phyloP scores from a whole-genome alignment of 2,797 vertebrate genomes.

The Halcyon leucocephala region DNA sequence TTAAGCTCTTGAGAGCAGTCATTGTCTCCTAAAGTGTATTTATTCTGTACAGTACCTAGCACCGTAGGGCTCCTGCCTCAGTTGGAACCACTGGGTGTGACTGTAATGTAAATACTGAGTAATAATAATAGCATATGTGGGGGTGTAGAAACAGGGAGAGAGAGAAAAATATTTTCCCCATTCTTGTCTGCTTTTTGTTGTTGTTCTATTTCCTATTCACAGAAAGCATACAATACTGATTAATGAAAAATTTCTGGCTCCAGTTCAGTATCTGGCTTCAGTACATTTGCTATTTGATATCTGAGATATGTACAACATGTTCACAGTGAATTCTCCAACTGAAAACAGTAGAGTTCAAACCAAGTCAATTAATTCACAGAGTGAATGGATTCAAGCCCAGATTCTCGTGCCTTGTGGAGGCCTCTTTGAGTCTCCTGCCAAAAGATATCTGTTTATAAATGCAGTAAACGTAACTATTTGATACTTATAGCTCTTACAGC shows the following conservation, averaged over 20 bases:
- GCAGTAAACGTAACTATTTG: conserved; percentile 80
- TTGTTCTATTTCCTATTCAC: conserved; percentile 81
- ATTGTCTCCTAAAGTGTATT: conserved; percentile 47
- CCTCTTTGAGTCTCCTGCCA: conserved; percentile 84
- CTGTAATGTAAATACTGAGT: conserved; percentile 71
- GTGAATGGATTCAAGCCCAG: conserved; percentile 87
- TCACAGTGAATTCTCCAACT: conserved; percentile 90
- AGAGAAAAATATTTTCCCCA: conserved; percentile 77
- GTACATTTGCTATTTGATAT: conserved; percentile 87
- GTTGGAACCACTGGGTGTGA: conserved; percentile 66
- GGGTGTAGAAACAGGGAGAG: conserved; percentile 70
- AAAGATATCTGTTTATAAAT: conserved; percentile 86
- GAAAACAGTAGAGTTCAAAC: conserved; percentile 88
- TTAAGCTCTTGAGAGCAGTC: conserved; percentile 8
- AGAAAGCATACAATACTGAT: conserved; percentile 81
- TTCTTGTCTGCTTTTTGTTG: conserved; percentile 78
- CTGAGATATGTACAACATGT: conserved; percentile 88
- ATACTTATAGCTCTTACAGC: conserved; percentile 79
- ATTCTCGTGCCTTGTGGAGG: conserved; percentile 82
- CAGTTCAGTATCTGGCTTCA: conserved; percentile 83
- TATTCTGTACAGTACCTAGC: conserved; percentile 48
- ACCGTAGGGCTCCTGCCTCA: conserved; percentile 29
- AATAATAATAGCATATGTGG: conserved; percentile 74
- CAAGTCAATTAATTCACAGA: conserved; percentile 88
- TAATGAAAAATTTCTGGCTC: conserved; percentile 83